Base-by-base conservation (phyloP, 2,888 invertebrate species). In the Sipunculus nudus region DNA sequence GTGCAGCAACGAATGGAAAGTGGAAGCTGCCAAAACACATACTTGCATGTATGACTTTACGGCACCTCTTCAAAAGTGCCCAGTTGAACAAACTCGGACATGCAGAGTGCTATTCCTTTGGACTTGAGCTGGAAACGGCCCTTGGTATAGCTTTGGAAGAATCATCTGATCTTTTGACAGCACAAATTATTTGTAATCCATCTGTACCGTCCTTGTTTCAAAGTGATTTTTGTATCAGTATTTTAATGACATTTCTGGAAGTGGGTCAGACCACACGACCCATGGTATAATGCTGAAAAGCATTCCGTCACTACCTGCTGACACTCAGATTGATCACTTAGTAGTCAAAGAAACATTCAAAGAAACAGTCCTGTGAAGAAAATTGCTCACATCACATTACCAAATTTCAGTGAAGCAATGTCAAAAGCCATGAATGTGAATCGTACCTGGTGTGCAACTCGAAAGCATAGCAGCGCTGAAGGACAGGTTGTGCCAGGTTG, bases 211-310 rank as follows among this genome's bases (percentile, higher is more conserved):
- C 47, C 19, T 19, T 47, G 10, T 47, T 50, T 23, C 35, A 50
- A 19, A 35, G 35, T 19, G 50, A 50, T 50, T 50, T 50, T 50
- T 31, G 35, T 23, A n/a, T n/a, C n/a, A n/a, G n/a, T 35, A 50
- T 21, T 50, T 50, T 50, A 23, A 50, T 21, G 10, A 50, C 19
- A 16, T 19, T 35, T 19, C 35, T 31, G 10, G 19, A 31, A 13
- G 35, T 19, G 50, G 25, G 8, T 71, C 71, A 38, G 39, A 70
- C 16, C 67, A 71, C 38, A 71, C 61, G 23, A 57, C 67, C 13
- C 68, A 71, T 65, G 72, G 67, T 1, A 71, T 70, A 16, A 71
- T 71, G 71, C 21, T 70, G 40, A 66, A 72, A 41, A 63, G 70
- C 8, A 40, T 68, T 26, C 35, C n/a, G 16, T 2, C 5, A 21